Base-by-base conservation (phyloP, 2,113 vertebrate genomes). In the Halcyon malimbica region DNA sequence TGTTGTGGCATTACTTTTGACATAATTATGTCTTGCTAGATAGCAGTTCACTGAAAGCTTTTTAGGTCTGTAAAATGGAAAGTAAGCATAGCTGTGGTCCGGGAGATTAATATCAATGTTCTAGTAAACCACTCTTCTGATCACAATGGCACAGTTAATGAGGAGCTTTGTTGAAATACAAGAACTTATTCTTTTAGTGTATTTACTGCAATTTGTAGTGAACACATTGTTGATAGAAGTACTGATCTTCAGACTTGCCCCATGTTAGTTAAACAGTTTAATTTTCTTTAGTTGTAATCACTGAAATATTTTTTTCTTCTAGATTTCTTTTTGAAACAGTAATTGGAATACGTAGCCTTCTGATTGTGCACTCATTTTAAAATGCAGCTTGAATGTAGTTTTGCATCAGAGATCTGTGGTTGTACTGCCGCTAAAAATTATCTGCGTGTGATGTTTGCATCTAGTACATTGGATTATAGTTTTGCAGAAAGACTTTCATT, bases 401-500 rank as follows among this genome's bases (percentile, higher is more conserved):
- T 78, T 85, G 76, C 63, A 14, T 74, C 64, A 56, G 85, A 62
- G 44, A 60, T 70, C 63, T 59, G 37, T 60, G 65, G n/a, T 48
- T 46, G 44, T 54, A 7, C 79, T 88, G 29, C 9, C 74, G 84
- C 63, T 94, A 18, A 90, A 89, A 65, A 57, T 46, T 6, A 46
- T 29, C 35, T 81, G 75, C 75, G 28, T 87, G 68, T 86, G 65
- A 24, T 44, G 21, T 78, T 81, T 93, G 73, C 48, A 64, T 63
- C 33, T 71, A 82, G 76, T 31, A 39, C 0, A 0, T 44, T 82
- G 70, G 70, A 50, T 89, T 90, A 25, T 48, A 93, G 78, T 88
- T 95, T 91, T 88, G 37, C 78, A 65, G 90, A 73, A 93, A 87
- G 80, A 39, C 39, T 94, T 87, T 17, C n/a, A 28, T 68, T 92